These are phyloP conservation scores for Diarsia dahlii DNA, from an alignment of 2,888 invertebrate species.

Conservation along the genomic window DNA sequence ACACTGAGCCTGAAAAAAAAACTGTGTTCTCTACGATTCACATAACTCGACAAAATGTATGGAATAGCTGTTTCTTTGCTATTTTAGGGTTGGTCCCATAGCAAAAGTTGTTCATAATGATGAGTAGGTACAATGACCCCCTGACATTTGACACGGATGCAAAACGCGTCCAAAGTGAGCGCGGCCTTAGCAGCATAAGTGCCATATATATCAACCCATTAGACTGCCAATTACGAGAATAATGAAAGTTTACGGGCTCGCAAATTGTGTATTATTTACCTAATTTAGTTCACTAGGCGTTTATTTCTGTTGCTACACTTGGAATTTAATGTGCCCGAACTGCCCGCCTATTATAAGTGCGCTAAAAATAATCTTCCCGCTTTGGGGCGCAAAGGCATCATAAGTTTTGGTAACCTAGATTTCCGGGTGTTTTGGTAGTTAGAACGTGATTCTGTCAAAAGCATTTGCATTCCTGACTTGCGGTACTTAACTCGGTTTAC, in stretches of 20 bases:
- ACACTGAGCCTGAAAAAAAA: too few relatives aligned
- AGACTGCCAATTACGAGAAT: conserved; percentile 24
- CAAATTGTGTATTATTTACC: conserved; percentile 34
- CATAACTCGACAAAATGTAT: too few relatives aligned
- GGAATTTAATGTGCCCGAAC: conserved; percentile 27
- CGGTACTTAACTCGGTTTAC: too few relatives aligned
- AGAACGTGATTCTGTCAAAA: not conserved
- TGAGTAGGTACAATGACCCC: too few relatives aligned
- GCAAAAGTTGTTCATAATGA: too few relatives aligned
- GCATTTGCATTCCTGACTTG: not conserved
- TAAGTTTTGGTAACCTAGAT: conserved; percentile 7
- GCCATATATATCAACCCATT: conserved; percentile 24
- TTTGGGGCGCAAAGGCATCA: conserved; percentile 17
- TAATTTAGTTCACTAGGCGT: conserved; percentile 19
- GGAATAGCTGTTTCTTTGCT: too few relatives aligned
- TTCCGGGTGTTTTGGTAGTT: not conserved
- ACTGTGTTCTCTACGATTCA: too few relatives aligned
- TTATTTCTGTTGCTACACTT: conserved; percentile 47
- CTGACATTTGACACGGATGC: too few relatives aligned
- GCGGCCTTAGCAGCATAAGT: too few relatives aligned
- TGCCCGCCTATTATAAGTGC: conserved; percentile 22
- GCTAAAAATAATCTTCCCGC: conserved; percentile 41
- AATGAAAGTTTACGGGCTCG: conserved; percentile 19
- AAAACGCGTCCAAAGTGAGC: too few relatives aligned
- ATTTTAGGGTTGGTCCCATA: too few relatives aligned